A percentile compares a stretch with the other conserved stretches of the same genome.
phyloP scores from a whole-genome alignment of 2,797 vertebrate species.

The Falco columbarius region DNA sequence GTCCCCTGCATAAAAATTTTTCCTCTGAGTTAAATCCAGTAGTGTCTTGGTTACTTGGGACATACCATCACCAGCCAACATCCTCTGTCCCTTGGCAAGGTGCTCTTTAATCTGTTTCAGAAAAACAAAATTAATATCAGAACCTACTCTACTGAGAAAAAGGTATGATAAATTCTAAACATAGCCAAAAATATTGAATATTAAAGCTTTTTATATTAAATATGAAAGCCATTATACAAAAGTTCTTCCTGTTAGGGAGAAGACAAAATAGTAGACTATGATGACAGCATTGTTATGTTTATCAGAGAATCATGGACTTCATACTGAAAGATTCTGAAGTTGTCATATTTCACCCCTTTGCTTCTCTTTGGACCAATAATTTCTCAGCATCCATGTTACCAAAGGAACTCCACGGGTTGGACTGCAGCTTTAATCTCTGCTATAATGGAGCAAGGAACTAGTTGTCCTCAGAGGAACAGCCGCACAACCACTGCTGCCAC shows the following conservation, averaged over 20 bases:
- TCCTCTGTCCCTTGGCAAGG: constrained; percentile 95
- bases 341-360: not conserved
- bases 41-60: constrained; percentile 98
- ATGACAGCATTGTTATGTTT: not conserved
- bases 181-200: not conserved
- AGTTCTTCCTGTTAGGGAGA: not conserved
- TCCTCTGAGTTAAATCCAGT: constrained; percentile 96
- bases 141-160: constrained; percentile 44
- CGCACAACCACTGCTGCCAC: not conserved
- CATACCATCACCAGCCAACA: constrained; percentile 95
- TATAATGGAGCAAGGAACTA: not conserved
- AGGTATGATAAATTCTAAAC: not conserved
- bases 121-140: constrained; percentile 64
- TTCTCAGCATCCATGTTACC: not conserved
- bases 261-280: not conserved
- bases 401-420: not conserved
- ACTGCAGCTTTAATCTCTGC: not conserved
- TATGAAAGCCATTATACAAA: not conserved
- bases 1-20: constrained; percentile 96
- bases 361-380: not conserved
- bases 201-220: not conserved
- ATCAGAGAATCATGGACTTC: not conserved
- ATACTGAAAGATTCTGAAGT: not conserved
- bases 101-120: constrained; percentile 93
- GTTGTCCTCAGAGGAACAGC: not conserved